These are phyloP conservation scores for Drosophila heteroneura DNA, from an alignment of 2,888 invertebrate genomes.

Conservation along the genomic window DNA sequence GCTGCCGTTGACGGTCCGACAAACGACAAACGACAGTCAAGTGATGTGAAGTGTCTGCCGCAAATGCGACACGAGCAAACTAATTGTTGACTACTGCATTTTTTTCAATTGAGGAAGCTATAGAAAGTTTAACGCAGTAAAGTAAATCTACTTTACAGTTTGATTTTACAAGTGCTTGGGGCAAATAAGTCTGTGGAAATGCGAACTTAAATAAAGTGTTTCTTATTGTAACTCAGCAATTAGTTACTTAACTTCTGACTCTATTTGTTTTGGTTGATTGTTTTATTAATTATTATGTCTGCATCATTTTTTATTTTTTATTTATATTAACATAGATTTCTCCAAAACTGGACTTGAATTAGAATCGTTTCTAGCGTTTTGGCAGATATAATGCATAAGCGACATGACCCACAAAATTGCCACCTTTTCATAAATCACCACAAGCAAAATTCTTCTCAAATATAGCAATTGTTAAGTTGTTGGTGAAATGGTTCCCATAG, in stretches of 20 bases:
- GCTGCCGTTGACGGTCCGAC: conserved; percentile 49
- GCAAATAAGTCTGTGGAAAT: not conserved
- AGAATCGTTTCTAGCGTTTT: not conserved
- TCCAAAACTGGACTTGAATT: conserved; percentile 27
- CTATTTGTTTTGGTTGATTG: no score
- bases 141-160: not conserved
- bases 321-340: not conserved
- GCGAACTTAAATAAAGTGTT: not conserved
- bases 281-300: no score
- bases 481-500: conserved; percentile 77
- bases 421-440: conserved; percentile 63
- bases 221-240: not conserved
- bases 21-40: conserved; percentile 56
- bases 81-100: conserved; percentile 64
- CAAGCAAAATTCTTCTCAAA: conserved; percentile 43
- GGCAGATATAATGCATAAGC: conserved; percentile 1
- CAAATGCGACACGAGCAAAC: conserved; percentile 67
- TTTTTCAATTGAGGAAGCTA: conserved; percentile 41
- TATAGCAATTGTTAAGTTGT: conserved; percentile 24
- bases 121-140: conserved; percentile 23
- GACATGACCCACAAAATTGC: conserved; percentile 49
- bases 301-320: no score
- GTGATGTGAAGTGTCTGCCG: conserved; percentile 65
- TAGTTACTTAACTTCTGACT: not conserved
- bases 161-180: not conserved